Conservation (phyloP, 37 sponge, comb jelly and placozoan species). For the Dysidea cf. avara region DNA sequence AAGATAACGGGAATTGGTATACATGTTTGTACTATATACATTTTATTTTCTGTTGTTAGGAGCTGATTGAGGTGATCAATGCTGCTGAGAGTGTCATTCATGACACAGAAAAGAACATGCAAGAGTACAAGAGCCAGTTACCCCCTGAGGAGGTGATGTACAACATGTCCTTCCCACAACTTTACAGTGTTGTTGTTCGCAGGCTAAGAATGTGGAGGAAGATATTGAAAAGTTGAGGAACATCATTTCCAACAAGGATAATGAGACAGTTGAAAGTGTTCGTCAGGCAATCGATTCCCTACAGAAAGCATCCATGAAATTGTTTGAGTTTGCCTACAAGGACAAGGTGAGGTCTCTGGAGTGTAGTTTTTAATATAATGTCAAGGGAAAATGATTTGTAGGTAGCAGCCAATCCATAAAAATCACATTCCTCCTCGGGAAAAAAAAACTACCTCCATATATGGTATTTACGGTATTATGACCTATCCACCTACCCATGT, state of each 20-base stretch:
- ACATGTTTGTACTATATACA: too few species aligned
- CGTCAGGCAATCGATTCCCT: slow-evolving; percentile 66
- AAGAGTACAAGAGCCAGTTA: slow-evolving; percentile 96
- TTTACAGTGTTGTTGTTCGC: too few species aligned
- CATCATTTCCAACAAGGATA: slow-evolving; percentile 75
- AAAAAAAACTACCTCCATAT: too few species aligned
- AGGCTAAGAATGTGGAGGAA: slow-evolving; percentile 73
- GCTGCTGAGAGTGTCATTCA: slow-evolving; percentile 84
- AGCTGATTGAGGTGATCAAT: slow-evolving; percentile 84
- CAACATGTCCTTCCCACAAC: too few species aligned
- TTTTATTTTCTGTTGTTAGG: slow-evolving; percentile 26
- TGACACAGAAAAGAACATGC: slow-evolving; percentile 93
- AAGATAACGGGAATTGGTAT: too few species aligned
- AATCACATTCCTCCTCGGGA: too few species aligned
- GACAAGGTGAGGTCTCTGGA: too few species aligned
- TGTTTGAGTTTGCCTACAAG: slow-evolving; percentile 98
- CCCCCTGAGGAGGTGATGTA: slow-evolving; percentile 91
- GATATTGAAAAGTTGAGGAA: slow-evolving; percentile 73
- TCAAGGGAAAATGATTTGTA: too few species aligned
- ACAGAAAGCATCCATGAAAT: slow-evolving; percentile 93
- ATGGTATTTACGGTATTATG: too few species aligned
- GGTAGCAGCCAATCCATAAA: neutral
- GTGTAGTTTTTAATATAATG: too few species aligned
- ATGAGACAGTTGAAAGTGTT: slow-evolving; percentile 83
- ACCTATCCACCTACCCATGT: too few species aligned